Evolutionary conservation across 2,113 vertebrate species (phyloP).

Genomic region (Amia ocellicauda): DNA sequence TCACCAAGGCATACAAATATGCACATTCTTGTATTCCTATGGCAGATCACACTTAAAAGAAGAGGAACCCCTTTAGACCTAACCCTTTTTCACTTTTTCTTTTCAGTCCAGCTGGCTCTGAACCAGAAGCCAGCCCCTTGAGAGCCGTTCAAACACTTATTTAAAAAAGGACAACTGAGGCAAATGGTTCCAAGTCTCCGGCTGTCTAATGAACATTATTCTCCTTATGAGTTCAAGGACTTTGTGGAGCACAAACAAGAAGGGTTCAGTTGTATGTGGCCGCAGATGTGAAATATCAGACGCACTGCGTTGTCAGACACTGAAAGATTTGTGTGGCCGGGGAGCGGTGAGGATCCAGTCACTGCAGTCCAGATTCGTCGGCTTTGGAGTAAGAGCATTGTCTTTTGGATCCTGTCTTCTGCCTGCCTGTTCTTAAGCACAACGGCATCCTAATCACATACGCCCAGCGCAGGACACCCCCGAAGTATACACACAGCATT

Average conservation of each 20-base stretch:
- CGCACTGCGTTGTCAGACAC: constrained; percentile 4
- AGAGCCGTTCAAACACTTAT: constrained; percentile 44
- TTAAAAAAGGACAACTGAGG: constrained; percentile 39
- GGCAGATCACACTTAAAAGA: constrained; percentile 56
- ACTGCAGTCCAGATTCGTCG: background rate
- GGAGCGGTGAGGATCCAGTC: background rate
- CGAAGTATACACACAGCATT: background rate
- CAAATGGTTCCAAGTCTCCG: constrained; percentile 46
- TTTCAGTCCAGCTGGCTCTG: constrained; percentile 48
- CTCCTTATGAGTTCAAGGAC: constrained; percentile 59
- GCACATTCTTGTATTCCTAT: constrained; percentile 49
- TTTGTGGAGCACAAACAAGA: constrained; percentile 29
- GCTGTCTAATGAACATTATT: constrained; percentile 61
- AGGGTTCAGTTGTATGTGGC: constrained; percentile 25
- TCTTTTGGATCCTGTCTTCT: background rate
- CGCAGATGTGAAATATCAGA: constrained; percentile 26
- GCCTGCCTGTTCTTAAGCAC: too few relatives aligned
- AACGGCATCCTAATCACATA: background rate
- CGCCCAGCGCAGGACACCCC: background rate
- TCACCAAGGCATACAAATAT: constrained; percentile 9
- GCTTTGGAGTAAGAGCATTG: background rate
- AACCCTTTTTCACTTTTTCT: constrained; percentile 18
- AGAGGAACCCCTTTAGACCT: constrained; percentile 40
- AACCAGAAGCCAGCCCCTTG: constrained; percentile 41
- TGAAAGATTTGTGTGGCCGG: background rate